Evolutionary conservation across 2,797 vertebrate genomes (phyloP).

Genomic region (Cyclopterus lumpus): DNA sequence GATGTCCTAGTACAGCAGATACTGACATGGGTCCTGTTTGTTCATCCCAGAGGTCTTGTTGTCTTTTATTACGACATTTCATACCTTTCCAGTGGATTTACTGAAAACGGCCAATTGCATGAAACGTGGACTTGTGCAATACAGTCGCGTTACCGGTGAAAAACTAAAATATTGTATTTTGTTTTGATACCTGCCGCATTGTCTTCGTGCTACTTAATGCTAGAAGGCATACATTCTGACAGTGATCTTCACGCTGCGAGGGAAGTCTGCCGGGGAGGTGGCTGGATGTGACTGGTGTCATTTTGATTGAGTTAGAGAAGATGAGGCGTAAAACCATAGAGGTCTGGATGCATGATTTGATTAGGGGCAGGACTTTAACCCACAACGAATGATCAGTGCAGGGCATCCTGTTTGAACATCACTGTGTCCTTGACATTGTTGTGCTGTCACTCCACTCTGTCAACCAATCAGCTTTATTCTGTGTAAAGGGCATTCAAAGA

Average conservation of each 20-base stretch:
- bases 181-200: not conserved
- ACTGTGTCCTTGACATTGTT: constrained; percentile 25
- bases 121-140: not conserved
- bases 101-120: not conserved
- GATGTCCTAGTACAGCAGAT: constrained; percentile 19
- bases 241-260: not conserved
- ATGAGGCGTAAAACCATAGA: constrained; percentile 3
- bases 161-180: constrained; percentile 1
- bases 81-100: constrained; percentile 30
- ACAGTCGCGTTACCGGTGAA: not conserved
- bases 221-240: not conserved
- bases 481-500: constrained; percentile 15
- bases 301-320: not conserved
- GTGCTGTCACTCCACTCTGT: not conserved
- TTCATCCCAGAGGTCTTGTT: constrained; percentile 70
- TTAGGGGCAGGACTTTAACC: not conserved
- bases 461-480: constrained; percentile 30
- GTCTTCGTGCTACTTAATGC: not conserved
- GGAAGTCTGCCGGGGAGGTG: not conserved
- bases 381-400: constrained; percentile 1
- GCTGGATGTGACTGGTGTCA: not conserved
- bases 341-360: constrained; percentile 1
- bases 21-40: constrained; percentile 60
- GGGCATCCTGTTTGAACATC: constrained; percentile 23
- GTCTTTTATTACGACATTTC: constrained; percentile 64